Evolutionary conservation across 2,113 vertebrate genomes (phyloP), one percentile per base, ranked within the genome.

Genomic region (Stercorarius parasiticus): DNA sequence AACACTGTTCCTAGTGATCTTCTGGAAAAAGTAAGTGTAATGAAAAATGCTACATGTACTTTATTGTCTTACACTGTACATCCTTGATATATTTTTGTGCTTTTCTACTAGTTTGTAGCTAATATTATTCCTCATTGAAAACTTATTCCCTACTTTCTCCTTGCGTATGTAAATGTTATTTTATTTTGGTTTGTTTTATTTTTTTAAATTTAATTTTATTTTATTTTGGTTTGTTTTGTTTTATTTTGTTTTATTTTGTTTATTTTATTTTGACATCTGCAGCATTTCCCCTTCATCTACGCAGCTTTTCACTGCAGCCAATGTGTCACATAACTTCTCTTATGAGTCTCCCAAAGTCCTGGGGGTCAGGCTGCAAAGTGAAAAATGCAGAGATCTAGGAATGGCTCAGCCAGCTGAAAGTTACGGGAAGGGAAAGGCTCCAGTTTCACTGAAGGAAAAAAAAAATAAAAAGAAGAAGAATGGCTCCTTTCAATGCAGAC

Each of bases 401-500:
- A 97, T 81, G 94, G 89, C 93, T 81, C 80, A 94, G 94, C 91
- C 95, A 95, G 81, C 94, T 90, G 96, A 94, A 94, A 93, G 92
- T 98, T 97, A 97, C 73, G 81, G 98, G 97, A 98, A 98, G 84
- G 97, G 96, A 95, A 97, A 93, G 22, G 58, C 97, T 98, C 97
- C 64, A 94, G 96, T 98, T 98, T 98, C 97, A 96, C 91, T 87
- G 61, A 87, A 95, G 91, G 87, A 15, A 34, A 43, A 77, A 83
- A 82, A 86, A 88, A 78, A 71, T 77, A 86, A 88, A 58, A 32
- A 70, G 29, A 34, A 15, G 93, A 98, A 98, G 96, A 98, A 98
- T 97, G 95, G 96, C 59, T 84, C 91, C 96, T 98, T 98, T 98
- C 97, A 98, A 77, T 16, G 25, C 71, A 93, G 91, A 92, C 71